Percentiles rank a stretch among this genome's conserved stretches.
phyloP scores from a whole-genome alignment of 2,113 vertebrate genomes.

The Sylvietta virens region DNA sequence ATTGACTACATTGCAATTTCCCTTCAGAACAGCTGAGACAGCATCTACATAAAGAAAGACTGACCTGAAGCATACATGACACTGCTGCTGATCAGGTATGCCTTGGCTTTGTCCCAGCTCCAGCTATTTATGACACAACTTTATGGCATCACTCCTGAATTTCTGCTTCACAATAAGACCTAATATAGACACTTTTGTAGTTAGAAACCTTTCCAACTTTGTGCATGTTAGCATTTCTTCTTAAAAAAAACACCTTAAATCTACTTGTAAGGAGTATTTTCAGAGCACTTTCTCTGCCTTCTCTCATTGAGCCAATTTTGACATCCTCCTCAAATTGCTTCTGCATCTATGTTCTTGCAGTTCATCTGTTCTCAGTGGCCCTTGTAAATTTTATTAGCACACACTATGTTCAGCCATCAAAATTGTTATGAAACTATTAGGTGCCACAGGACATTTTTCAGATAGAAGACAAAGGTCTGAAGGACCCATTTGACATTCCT shows the following conservation, averaged over 20 bases:
- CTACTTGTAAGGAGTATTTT: background rate
- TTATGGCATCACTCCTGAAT: background rate
- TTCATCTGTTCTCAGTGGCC: fast-evolving
- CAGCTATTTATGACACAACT: background rate
- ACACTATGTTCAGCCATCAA: background rate
- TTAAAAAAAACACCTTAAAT: background rate
- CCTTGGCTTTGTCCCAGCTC: fast-evolving
- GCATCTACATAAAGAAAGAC: background rate
- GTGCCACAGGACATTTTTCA: background rate
- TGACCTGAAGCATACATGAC: fast-evolving
- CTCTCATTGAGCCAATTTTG: background rate
- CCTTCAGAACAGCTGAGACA: background rate
- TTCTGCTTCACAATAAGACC: background rate
- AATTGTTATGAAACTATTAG: background rate
- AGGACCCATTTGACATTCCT: background rate
- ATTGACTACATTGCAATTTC: background rate
- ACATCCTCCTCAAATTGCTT: fast-evolving
- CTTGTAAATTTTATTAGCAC: background rate
- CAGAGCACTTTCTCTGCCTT: background rate
- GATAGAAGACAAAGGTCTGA: background rate
- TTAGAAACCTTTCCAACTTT: background rate
- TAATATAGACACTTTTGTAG: background rate
- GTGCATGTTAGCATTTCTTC: background rate
- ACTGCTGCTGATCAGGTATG: background rate
- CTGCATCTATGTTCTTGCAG: background rate